Evolutionary conservation across 2,113 vertebrate species (phyloP).

Genomic region (Cyprinus carpio): DNA sequence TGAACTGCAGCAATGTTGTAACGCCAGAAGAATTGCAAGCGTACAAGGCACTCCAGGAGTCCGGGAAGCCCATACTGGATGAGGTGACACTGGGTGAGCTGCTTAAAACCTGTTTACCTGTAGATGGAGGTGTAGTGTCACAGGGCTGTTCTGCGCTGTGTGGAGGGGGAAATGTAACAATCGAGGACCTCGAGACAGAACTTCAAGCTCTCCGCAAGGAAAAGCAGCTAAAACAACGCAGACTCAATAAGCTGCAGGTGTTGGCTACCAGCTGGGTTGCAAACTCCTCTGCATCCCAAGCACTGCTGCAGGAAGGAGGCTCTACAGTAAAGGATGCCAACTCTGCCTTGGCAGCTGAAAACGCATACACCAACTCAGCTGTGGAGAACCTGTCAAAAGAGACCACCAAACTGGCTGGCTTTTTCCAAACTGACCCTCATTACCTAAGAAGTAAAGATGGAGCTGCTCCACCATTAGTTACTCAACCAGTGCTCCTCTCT

Average conservation of each 20-base stretch:
- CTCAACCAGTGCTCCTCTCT: conserved; percentile 75
- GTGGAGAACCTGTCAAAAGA: conserved; percentile 75
- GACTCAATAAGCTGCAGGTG: conserved; percentile 79
- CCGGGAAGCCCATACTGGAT: conserved; percentile 81
- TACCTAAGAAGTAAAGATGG: conserved; percentile 48
- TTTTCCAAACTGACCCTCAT: conserved; percentile 66
- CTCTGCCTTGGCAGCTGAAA: conserved; percentile 68
- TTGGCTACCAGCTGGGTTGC: conserved; percentile 68
- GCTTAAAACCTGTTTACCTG: conserved; percentile 77
- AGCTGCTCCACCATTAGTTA: not conserved
- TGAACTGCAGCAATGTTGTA: conserved; percentile 78
- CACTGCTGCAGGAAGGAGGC: conserved; percentile 63
- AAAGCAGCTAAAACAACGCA: conserved; percentile 77
- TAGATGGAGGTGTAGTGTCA: conserved; percentile 53
- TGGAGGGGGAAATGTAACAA: conserved; percentile 70
- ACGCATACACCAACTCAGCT: conserved; percentile 72
- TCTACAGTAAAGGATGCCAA: conserved; percentile 71
- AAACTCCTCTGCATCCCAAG: conserved; percentile 65
- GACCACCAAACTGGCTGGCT: conserved; percentile 71
- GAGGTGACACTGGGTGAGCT: conserved; percentile 78
- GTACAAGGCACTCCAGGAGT: conserved; percentile 73
- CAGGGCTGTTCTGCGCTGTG: conserved; percentile 48
- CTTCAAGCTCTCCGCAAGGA: conserved; percentile 76
- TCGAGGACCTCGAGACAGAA: conserved; percentile 80
- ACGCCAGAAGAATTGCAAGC: conserved; percentile 76